A percentile compares a stretch with the other conserved stretches of the same genome.
phyloP scores from a whole-genome alignment of 2,797 vertebrate species.

The Podarcis lilfordi region DNA sequence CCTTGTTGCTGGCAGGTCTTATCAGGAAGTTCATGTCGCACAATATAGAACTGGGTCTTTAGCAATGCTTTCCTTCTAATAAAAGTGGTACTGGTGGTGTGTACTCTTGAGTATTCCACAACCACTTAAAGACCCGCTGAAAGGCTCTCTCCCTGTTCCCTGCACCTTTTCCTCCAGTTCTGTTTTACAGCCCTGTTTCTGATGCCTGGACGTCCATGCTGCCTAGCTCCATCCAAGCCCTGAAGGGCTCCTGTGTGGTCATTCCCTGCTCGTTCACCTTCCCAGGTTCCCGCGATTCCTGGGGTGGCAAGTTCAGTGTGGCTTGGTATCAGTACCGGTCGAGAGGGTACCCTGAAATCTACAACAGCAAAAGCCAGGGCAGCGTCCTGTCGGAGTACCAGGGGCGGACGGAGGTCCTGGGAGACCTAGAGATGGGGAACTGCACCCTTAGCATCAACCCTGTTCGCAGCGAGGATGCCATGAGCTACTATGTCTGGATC shows the following conservation, averaged over 20 bases:
- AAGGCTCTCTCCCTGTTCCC: neutral
- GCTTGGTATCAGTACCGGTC: conserved; percentile 65
- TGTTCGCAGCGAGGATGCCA: conserved; percentile 69
- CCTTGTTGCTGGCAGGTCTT: neutral
- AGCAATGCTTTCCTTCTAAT: too few species aligned
- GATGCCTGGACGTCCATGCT: conserved; percentile 17
- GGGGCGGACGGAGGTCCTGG: conserved; percentile 71
- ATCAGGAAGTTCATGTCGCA: too few species aligned
- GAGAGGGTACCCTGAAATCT: conserved; percentile 61
- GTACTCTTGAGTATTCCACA: too few species aligned
- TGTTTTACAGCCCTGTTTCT: neutral
- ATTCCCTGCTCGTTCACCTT: conserved; percentile 82
- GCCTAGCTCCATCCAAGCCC: conserved; percentile 72
- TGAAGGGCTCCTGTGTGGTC: conserved; percentile 81
- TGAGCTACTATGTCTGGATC: conserved; percentile 75
- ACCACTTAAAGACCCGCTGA: too few species aligned
- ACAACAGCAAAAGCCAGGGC: conserved; percentile 72
- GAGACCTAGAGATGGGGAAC: conserved; percentile 73
- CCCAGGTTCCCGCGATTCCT: conserved; percentile 17
- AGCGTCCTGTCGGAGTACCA: conserved; percentile 70
- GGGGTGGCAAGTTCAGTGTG: conserved; percentile 60
- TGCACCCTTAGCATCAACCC: conserved; percentile 79
- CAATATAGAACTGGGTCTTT: neutral
- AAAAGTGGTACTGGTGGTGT: too few species aligned
- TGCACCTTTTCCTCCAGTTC: conserved; percentile 6